phyloP scores from a whole-genome alignment of 2,888 invertebrate genomes.

The Onchidella celtica region DNA sequence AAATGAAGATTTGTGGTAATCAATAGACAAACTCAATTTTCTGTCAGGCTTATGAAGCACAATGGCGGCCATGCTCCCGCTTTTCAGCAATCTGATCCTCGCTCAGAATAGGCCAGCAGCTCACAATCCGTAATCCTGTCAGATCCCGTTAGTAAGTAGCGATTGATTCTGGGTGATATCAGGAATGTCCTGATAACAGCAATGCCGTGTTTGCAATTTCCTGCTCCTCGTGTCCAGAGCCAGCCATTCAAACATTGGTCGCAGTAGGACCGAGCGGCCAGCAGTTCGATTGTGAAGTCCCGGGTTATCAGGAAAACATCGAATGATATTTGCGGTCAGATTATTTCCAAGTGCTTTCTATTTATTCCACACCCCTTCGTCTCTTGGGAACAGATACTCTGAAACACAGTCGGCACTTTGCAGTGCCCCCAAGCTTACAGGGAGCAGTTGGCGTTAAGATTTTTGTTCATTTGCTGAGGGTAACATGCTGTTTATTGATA shows the following conservation, averaged over 20 bases:
- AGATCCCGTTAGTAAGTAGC: conserved; percentile 22
- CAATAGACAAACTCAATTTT: conserved; percentile 34
- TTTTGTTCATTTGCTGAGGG: no score
- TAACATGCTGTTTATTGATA: no score
- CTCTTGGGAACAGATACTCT: not conserved
- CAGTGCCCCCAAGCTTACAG: no score
- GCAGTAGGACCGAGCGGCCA: not conserved
- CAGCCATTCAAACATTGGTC: not conserved
- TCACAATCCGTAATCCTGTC: not conserved
- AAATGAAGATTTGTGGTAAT: not conserved
- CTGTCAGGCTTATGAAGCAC: conserved; percentile 10
- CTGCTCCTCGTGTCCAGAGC: not conserved
- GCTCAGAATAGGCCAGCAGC: not conserved
- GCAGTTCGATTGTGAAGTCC: not conserved
- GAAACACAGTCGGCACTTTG: no score
- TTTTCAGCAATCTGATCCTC: not conserved
- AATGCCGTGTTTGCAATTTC: conserved; percentile 26
- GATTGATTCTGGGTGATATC: conserved; percentile 2
- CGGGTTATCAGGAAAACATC: not conserved
- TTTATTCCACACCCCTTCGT: not conserved
- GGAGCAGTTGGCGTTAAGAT: no score
- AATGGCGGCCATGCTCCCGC: not conserved
- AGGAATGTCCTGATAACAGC: conserved; percentile 9
- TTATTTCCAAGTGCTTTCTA: not conserved
- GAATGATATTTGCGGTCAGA: not conserved